These are phyloP conservation scores for Paelopatides confundens DNA, from an alignment of 53 echinoderm and acorn worm species.

Conservation along the genomic window DNA sequence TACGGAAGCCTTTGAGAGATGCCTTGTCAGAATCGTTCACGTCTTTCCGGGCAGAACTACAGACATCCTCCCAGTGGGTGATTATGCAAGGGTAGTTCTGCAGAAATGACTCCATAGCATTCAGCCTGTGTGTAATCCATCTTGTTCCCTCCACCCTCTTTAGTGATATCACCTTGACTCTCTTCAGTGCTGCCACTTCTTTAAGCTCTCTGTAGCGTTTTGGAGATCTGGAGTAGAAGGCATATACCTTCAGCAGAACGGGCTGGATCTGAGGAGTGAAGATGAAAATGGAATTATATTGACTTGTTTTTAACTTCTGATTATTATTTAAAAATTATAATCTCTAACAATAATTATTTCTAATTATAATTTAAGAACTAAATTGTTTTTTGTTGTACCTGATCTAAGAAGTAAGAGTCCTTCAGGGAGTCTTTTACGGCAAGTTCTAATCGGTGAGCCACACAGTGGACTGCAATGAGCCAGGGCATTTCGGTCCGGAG, in stretches of 20 bases:
- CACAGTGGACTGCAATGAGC: conserved; percentile 47
- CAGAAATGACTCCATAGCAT: conserved; percentile 28
- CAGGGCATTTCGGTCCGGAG: conserved; percentile 19
- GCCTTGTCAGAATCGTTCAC: not conserved
- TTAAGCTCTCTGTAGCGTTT: conserved; percentile 18
- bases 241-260: not conserved
- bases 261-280: not conserved
- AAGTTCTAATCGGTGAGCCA: conserved; percentile 47
- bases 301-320: too few species aligned
- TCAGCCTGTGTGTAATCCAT: conserved; percentile 17
- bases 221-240: conserved; percentile 14
- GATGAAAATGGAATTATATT: not conserved
- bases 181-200: conserved; percentile 20
- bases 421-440: conserved; percentile 49
- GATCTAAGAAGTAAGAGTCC: not conserved
- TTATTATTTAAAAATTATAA: too few species aligned
- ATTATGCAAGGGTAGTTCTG: not conserved
- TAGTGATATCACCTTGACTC: not conserved
- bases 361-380: too few species aligned
- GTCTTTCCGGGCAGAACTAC: not conserved
- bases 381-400: not conserved
- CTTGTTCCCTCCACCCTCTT: conserved; percentile 33
- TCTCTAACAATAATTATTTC: too few species aligned
- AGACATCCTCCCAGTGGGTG: conserved; percentile 1
- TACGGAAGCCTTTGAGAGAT: not conserved